A percentile compares a stretch with the other conserved stretches of the same genome.
phyloP scores from a whole-genome alignment of 2,113 vertebrate genomes.

The Cranoglanis bouderius region DNA sequence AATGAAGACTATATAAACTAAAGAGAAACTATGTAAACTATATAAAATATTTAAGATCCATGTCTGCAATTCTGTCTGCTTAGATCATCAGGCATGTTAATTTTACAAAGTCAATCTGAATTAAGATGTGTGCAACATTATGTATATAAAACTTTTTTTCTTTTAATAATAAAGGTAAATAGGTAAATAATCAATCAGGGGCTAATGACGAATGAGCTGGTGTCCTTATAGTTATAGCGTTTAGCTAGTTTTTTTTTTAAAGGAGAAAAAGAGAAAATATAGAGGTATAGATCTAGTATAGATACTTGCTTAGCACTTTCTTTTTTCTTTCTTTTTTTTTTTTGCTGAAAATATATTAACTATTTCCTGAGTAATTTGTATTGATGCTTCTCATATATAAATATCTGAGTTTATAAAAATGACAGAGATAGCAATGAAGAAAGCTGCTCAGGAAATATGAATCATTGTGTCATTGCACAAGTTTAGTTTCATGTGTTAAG shows the following conservation, averaged over 20 bases:
- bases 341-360: neutral
- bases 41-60: neutral
- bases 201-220: neutral
- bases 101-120: no score
- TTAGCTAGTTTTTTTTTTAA: neutral
- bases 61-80: neutral
- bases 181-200: neutral
- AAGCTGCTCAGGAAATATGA: no score
- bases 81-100: no score
- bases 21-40: neutral
- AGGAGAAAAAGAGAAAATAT: neutral
- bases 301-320: neutral
- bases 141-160: neutral
- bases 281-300: neutral
- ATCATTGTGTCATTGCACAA: neutral
- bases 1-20: neutral
- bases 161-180: neutral
- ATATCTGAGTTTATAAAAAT: conserved; percentile 21
- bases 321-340: no score
- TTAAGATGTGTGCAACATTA: no score
- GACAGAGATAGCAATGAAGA: conserved; percentile 26
- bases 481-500: neutral
- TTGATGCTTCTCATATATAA: neutral
- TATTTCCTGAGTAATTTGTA: conserved; percentile 23
- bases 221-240: neutral